Evolutionary conservation across 1,140 invertebrate genomes (phyloP).

Genomic region (Eubasilissa regina): DNA sequence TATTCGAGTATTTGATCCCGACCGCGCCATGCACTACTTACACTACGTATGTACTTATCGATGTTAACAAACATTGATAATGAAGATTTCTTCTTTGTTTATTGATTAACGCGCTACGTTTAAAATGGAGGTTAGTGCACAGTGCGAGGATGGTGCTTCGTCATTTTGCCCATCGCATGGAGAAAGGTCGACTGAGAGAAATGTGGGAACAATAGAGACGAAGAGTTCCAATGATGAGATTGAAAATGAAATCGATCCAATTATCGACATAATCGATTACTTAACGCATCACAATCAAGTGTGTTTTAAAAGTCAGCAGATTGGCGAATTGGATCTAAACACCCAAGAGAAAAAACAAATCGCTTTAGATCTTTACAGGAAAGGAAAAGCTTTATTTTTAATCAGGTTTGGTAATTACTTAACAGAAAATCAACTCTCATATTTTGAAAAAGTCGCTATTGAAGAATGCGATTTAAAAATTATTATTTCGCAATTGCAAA

Average conservation of each 20-base stretch:
- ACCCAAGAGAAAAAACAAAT: constrained; percentile 80
- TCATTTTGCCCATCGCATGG: no score
- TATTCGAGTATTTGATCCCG: neutral
- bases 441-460: constrained; percentile 73
- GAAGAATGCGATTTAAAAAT: constrained; percentile 75
- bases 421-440: constrained; percentile 77
- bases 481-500: constrained; percentile 75
- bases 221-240: constrained; percentile 46
- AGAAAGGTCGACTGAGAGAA: neutral
- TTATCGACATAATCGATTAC: constrained; percentile 70
- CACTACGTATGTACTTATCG: neutral
- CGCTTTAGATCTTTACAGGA: constrained; percentile 77
- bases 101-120: constrained; percentile 10
- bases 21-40: neutral
- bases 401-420: constrained; percentile 84
- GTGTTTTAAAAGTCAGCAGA: constrained; percentile 85
- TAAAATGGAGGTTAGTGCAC: neutral
- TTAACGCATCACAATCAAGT: constrained; percentile 68
- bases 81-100: neutral
- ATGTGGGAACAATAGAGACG: constrained; percentile 5
- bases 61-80: constrained; percentile 1
- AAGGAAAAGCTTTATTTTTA: constrained; percentile 80
- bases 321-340: constrained; percentile 81
- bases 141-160: neutral
- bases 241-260: constrained; percentile 63